Conservation (phyloP, 2,113 vertebrate genomes). For the Apistogramma diplotaenia region DNA sequence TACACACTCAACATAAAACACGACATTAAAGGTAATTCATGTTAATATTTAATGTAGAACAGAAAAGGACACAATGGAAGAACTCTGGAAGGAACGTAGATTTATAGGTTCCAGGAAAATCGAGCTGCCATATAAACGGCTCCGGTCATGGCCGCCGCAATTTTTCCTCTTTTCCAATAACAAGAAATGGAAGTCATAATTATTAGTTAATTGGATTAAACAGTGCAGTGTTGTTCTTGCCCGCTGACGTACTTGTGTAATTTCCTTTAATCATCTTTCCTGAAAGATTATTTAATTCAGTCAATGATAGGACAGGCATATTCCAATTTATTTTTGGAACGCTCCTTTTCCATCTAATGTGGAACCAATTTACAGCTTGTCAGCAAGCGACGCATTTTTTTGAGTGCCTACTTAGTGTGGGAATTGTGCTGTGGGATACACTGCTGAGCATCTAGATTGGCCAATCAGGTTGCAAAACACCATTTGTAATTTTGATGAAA, state of each 20-base stretch:
- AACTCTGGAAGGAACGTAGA: conserved; percentile 30
- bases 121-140: conserved; percentile 45
- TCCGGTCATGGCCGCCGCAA: conserved; percentile 18
- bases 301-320: conserved; percentile 45
- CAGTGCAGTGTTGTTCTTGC: conserved; percentile 49
- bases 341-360: conserved; percentile 56
- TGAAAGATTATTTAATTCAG: conserved; percentile 38
- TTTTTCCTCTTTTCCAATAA: conserved; percentile 41
- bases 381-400: conserved; percentile 31
- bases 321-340: conserved; percentile 51
- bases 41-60: conserved; percentile 69
- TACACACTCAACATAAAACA: conserved; percentile 51
- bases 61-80: conserved; percentile 53
- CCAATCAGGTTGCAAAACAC: background rate
- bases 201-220: conserved; percentile 67
- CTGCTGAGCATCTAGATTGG: background rate
- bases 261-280: conserved; percentile 55
- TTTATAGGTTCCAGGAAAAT: conserved; percentile 58
- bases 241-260: conserved; percentile 38
- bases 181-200: conserved; percentile 56
- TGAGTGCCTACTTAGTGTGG: conserved; percentile 7
- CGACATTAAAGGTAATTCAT: conserved; percentile 54
- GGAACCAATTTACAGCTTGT: conserved; percentile 67
- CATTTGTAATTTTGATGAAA: background rate
- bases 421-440: conserved; percentile 3